Conservation (phyloP, 2,113 vertebrate species). For the Leptocoma aspasia region DNA sequence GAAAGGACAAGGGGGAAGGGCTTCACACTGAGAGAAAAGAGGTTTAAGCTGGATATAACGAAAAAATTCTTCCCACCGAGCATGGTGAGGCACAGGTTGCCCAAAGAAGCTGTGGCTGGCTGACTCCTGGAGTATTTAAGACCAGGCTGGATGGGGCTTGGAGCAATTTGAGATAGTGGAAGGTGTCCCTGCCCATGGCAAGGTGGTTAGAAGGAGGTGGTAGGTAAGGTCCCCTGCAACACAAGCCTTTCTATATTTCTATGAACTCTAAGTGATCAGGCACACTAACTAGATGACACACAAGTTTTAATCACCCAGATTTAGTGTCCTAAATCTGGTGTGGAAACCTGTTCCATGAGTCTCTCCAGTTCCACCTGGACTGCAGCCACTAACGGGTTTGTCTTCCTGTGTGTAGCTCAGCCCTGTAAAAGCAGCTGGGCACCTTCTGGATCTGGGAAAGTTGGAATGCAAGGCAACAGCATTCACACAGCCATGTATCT, state of each 20-base stretch:
- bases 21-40: not conserved
- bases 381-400: rapidly evolving
- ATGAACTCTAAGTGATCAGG: not conserved
- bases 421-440: not conserved
- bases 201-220: not conserved
- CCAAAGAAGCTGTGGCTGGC: not conserved
- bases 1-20: not conserved
- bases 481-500: too few species aligned
- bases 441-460: not conserved
- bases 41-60: not conserved
- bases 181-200: not conserved
- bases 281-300: not conserved
- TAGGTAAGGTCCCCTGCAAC: not conserved
- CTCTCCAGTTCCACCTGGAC: not conserved
- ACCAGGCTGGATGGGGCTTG: not conserved
- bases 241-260: not conserved
- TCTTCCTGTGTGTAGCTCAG: not conserved
- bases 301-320: not conserved
- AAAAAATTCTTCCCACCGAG: not conserved
- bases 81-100: too few species aligned
- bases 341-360: not conserved
- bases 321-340: not conserved
- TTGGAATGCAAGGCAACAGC: not conserved
- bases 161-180: not conserved
- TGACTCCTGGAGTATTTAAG: not conserved